phyloP scores from a whole-genome alignment of 2,797 vertebrate species.

The Myripristis jacobus region DNA sequence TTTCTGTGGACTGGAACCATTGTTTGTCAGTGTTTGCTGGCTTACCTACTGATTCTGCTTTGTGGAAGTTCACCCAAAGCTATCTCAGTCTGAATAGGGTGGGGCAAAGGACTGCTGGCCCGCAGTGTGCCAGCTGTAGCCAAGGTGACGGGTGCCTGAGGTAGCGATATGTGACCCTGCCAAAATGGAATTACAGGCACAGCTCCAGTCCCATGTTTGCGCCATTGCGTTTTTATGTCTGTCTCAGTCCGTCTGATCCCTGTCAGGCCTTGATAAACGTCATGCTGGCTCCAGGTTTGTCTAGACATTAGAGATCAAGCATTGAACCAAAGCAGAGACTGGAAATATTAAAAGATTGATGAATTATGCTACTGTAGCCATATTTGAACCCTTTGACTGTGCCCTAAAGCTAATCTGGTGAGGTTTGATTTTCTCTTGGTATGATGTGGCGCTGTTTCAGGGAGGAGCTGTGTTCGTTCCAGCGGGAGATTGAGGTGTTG shows the following conservation, averaged over 20 bases:
- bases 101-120: conserved; percentile 7
- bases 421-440: conserved; percentile 2
- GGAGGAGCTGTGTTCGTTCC: conserved; percentile 87
- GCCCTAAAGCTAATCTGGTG: neutral
- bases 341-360: neutral
- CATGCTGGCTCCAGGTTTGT: conserved; percentile 31
- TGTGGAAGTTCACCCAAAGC: conserved; percentile 16
- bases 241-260: conserved; percentile 1
- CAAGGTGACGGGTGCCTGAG: conserved; percentile 8
- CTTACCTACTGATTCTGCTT: conserved; percentile 10
- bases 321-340: neutral
- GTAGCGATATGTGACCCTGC: conserved; percentile 23
- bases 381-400: neutral
- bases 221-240: conserved; percentile 29
- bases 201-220: conserved; percentile 14
- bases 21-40: neutral
- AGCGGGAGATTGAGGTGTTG: conserved; percentile 87
- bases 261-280: neutral
- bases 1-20: neutral
- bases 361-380: neutral
- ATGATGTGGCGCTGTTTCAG: conserved; percentile 63
- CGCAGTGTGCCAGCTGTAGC: conserved; percentile 35
- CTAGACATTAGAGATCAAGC: conserved; percentile 17
- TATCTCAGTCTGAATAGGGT: conserved; percentile 26
- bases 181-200: conserved; percentile 34